A percentile compares a stretch with the other conserved stretches of the same genome.
Evolutionary conservation across 2,113 vertebrate genomes (phyloP).

Genomic region (Benthochromis sp.): DNA sequence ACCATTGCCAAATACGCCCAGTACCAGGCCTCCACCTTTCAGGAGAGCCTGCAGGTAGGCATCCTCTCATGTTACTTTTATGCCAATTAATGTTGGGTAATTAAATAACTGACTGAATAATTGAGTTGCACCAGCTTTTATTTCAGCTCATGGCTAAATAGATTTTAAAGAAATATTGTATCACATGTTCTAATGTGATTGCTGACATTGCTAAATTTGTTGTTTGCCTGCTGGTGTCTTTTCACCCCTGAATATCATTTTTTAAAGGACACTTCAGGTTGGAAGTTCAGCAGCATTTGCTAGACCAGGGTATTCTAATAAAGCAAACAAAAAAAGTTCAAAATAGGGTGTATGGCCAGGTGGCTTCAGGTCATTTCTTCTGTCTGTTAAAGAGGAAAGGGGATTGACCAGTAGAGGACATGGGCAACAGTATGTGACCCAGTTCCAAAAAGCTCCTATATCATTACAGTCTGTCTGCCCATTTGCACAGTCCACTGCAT

Average conservation of each 20-base stretch:
- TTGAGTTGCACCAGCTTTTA: not conserved
- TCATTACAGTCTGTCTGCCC: not conserved
- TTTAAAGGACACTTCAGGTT: not conserved
- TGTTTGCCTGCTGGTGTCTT: not conserved
- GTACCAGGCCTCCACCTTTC: conserved; percentile 90
- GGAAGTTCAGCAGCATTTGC: not conserved
- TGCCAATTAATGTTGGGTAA: not conserved
- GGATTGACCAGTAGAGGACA: not conserved
- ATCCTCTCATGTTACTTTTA: not conserved
- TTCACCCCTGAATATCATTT: not conserved
- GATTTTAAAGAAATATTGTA: not conserved
- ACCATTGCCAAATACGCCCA: conserved; percentile 91
- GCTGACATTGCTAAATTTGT: not conserved
- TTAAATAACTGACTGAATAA: not conserved
- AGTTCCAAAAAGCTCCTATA: not conserved
- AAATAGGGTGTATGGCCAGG: not conserved
- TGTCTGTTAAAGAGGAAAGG: not conserved
- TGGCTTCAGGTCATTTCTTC: not conserved
- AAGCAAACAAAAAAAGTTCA: not conserved
- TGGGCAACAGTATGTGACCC: not conserved
- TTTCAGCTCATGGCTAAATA: not conserved
- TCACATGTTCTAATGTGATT: not conserved
- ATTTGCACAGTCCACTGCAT: not conserved
- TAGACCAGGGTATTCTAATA: not conserved
- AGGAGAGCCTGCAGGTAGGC: conserved; percentile 84